These are phyloP conservation scores for Emydura subglobosa DNA, from an alignment of 2,113 vertebrate species.

Conservation along the genomic window DNA sequence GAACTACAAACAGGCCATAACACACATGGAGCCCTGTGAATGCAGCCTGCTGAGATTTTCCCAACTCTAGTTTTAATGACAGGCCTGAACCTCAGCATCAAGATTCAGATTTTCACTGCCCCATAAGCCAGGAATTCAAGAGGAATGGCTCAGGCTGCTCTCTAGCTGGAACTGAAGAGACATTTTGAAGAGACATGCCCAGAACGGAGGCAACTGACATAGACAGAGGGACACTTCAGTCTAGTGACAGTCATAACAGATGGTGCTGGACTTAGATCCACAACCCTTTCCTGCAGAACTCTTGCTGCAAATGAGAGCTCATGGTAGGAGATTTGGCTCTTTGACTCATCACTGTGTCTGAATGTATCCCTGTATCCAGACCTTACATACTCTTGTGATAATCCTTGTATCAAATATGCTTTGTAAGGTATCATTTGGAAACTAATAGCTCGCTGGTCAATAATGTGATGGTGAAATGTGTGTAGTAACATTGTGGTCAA, in stretches of 20 bases:
- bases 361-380: too few relatives aligned
- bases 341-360: background rate
- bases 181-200: too few relatives aligned
- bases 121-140: too few relatives aligned
- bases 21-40: background rate
- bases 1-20: background rate
- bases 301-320: background rate
- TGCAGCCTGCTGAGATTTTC: background rate
- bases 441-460: background rate
- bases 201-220: too few relatives aligned
- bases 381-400: too few relatives aligned
- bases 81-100: background rate
- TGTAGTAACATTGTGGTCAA: background rate
- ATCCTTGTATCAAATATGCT: background rate
- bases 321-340: background rate
- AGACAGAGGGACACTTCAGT: too few relatives aligned
- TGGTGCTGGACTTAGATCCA: too few relatives aligned
- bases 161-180: too few relatives aligned
- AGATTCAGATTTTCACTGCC: background rate
- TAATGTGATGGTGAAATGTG: background rate
- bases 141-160: too few relatives aligned
- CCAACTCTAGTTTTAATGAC: background rate
- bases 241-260: too few relatives aligned
- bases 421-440: background rate
- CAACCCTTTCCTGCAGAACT: background rate